Conservation (phyloP, 2,797 vertebrate genomes). For the Huso huso region DNA sequence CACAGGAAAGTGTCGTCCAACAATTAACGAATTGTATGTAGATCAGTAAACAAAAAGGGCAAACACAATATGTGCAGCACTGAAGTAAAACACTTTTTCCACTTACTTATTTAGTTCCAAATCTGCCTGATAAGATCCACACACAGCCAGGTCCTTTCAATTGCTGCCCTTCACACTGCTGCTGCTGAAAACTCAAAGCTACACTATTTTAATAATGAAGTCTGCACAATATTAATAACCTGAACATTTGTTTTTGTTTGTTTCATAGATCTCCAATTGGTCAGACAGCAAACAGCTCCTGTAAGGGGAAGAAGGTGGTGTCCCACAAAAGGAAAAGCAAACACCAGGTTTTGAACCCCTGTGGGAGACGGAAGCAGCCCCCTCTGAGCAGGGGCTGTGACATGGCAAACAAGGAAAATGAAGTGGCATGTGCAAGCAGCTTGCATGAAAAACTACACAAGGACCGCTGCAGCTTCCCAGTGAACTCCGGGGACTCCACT, state of each 20-base stretch:
- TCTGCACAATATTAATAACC: not conserved
- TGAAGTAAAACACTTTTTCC: too few species aligned
- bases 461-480: constrained; percentile 48
- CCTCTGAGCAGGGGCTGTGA: constrained; percentile 56
- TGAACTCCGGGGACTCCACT: constrained; percentile 54
- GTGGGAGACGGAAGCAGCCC: constrained; percentile 65
- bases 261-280: constrained; percentile 60
- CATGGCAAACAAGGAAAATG: constrained; percentile 83
- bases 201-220: too few species aligned
- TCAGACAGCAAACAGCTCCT: constrained; percentile 55
- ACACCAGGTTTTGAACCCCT: constrained; percentile 60
- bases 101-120: too few species aligned
- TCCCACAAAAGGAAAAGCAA: constrained; percentile 75
- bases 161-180: too few species aligned
- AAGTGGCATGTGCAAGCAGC: constrained; percentile 73
- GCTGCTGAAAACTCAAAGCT: too few species aligned
- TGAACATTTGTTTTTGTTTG: not conserved
- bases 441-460: constrained; percentile 57
- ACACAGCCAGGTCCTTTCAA: too few species aligned
- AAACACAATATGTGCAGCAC: too few species aligned
- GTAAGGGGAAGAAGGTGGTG: constrained; percentile 64
- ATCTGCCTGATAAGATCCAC: too few species aligned
- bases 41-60: too few species aligned
- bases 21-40: too few species aligned
- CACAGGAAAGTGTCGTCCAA: too few species aligned